These are phyloP conservation scores for Oxycera nigricornis DNA, from an alignment of 2,888 invertebrate genomes.

Conservation along the genomic window DNA sequence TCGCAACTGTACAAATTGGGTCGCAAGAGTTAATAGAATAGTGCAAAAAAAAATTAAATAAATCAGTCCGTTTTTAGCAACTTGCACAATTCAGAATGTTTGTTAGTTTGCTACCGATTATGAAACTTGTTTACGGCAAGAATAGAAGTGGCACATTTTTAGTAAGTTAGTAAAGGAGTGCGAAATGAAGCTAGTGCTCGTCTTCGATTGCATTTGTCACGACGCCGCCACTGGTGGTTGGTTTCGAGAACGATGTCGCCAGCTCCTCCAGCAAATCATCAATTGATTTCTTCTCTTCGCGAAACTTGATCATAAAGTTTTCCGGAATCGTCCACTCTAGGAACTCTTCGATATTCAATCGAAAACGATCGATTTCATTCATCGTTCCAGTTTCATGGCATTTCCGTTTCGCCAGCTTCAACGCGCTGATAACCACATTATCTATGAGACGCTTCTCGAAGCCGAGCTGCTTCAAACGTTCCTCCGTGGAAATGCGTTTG, in stretches of 20 bases:
- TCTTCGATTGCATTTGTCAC: background rate
- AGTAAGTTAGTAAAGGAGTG: background rate
- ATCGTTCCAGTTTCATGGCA: slow-evolving; percentile 69
- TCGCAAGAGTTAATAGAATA: too few relatives aligned
- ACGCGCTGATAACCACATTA: slow-evolving; percentile 78
- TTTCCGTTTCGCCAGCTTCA: slow-evolving; percentile 75
- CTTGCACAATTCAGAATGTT: too few relatives aligned
- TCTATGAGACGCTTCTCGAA: slow-evolving; percentile 78
- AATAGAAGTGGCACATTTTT: slow-evolving; percentile 25
- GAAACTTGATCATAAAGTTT: slow-evolving; percentile 78
- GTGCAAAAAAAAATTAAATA: too few relatives aligned
- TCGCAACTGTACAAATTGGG: too few relatives aligned
- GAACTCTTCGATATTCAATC: slow-evolving; percentile 77
- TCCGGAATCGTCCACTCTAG: slow-evolving; percentile 83
- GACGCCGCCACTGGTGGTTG: too few relatives aligned
- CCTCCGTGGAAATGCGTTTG: slow-evolving; percentile 83
- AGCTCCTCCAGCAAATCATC: slow-evolving; percentile 81
- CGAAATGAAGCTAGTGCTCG: background rate
- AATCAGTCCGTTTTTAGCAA: too few relatives aligned
- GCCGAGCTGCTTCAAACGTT: slow-evolving; percentile 78
- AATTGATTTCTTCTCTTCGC: slow-evolving; percentile 74
- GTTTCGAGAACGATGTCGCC: slow-evolving; percentile 57
- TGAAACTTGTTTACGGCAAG: slow-evolving; percentile 12
- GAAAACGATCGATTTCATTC: slow-evolving; percentile 70
- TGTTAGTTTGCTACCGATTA: too few relatives aligned